A percentile compares a stretch with the other conserved stretches of the same genome.
phyloP scores from a whole-genome alignment of 2,113 vertebrate species.

The Furnarius figulus region DNA sequence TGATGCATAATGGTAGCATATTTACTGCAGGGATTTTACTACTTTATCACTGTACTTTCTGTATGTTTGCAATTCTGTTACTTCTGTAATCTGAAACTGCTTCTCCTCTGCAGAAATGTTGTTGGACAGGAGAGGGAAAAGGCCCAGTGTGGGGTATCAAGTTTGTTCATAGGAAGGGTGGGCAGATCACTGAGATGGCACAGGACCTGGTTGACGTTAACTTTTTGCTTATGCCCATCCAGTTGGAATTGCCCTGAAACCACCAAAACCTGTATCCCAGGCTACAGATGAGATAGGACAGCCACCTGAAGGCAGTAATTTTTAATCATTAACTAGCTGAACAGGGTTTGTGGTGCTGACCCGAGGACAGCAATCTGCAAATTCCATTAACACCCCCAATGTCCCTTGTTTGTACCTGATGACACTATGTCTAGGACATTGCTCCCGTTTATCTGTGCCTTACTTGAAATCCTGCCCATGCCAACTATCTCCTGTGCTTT shows the following conservation, averaged over 20 bases:
- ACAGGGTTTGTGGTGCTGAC: background rate
- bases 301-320: background rate
- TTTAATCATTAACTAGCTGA: slow-evolving; percentile 59
- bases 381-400: background rate
- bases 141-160: background rate
- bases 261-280: background rate
- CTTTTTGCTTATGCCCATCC: background rate
- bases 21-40: background rate
- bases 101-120: background rate
- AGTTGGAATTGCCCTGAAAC: background rate
- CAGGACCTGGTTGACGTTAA: background rate
- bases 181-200: background rate
- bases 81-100: background rate
- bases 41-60: background rate
- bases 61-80: background rate
- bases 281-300: background rate
- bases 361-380: background rate
- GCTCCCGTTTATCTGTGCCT: background rate
- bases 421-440: background rate
- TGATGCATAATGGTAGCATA: background rate
- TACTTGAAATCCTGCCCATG: background rate
- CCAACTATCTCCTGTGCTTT: background rate
- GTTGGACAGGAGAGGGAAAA: background rate
- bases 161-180: background rate
- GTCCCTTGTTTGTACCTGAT: background rate